A percentile compares a stretch with the other conserved stretches of the same genome.
phyloP scores from a whole-genome alignment of 1,140 invertebrate species.

The Aculops lycopersici region DNA sequence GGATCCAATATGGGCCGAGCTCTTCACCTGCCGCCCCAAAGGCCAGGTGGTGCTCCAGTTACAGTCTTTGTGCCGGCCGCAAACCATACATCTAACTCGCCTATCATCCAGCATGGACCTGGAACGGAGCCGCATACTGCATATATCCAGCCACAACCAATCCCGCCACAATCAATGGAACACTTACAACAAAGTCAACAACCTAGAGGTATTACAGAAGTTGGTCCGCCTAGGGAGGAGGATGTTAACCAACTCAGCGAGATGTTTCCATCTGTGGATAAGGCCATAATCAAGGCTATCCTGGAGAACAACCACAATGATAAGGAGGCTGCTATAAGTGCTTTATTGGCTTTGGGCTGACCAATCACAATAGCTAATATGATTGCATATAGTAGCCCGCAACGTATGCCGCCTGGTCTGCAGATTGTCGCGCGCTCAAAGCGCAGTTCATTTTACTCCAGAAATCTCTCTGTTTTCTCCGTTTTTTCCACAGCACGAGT shows the following conservation, averaged over 20 bases:
- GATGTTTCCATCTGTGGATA: slow-evolving; percentile 82
- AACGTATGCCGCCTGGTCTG: no score
- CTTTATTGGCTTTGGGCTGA: slow-evolving; percentile 31
- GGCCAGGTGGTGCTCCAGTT: neutral
- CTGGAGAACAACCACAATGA: slow-evolving; percentile 57
- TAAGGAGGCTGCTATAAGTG: slow-evolving; percentile 62
- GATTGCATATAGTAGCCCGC: no score
- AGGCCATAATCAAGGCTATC: slow-evolving; percentile 60
- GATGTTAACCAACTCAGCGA: slow-evolving; percentile 34
- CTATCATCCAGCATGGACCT: no score
- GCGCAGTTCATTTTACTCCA: no score
- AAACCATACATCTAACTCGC: neutral
- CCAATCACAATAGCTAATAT: no score
- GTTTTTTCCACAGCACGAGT: no score
- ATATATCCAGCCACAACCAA: neutral
- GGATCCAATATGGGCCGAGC: neutral
- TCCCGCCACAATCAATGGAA: neutral
- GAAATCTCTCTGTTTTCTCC: no score
- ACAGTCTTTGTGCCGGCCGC: neutral
- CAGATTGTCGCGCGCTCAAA: no score
- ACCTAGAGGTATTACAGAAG: neutral
- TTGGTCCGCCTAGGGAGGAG: neutral
- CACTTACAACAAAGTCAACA: neutral
- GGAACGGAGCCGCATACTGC: slow-evolving; percentile 3
- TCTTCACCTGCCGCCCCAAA: neutral